Conservation (phyloP, 2,888 invertebrate species). For the Nematopogon swammerdamellus region DNA sequence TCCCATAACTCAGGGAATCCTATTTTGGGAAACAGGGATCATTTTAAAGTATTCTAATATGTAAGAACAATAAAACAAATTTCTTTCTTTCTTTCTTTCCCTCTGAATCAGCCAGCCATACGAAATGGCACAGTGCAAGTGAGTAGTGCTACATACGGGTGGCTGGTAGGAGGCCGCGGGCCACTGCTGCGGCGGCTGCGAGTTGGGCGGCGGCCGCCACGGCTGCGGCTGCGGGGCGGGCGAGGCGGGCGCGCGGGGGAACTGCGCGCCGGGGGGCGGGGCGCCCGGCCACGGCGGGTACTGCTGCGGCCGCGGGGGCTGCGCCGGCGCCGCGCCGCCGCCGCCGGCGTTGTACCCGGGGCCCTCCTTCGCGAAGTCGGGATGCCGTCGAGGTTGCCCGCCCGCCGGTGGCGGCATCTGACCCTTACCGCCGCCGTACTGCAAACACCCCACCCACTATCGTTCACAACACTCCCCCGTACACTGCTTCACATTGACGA, state of each 20-base stretch:
- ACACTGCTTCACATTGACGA: constrained; percentile 1
- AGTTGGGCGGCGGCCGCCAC: constrained; percentile 15
- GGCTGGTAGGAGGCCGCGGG: constrained; percentile 36
- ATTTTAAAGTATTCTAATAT: too few relatives aligned
- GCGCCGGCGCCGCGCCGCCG: constrained; percentile 23
- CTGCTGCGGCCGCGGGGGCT: constrained; percentile 16
- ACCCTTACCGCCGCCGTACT: constrained; percentile 38
- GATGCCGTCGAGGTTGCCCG: constrained; percentile 73
- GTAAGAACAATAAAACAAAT: too few relatives aligned
- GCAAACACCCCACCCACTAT: constrained; percentile 9
- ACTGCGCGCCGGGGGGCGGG: constrained; percentile 20
- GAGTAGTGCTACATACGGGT: constrained; percentile 1
- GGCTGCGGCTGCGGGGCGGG: constrained; percentile 1
- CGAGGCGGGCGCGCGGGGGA: neutral
- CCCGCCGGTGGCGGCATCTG: constrained; percentile 59
- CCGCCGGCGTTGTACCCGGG: constrained; percentile 20
- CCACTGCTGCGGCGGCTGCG: constrained; percentile 25
- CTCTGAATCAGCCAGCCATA: too few relatives aligned
- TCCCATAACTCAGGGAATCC: too few relatives aligned
- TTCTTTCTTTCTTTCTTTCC: too few relatives aligned
- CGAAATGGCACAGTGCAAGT: too few relatives aligned
- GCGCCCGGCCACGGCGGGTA: constrained; percentile 9
- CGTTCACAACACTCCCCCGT: constrained; percentile 10
- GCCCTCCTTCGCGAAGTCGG: constrained; percentile 71
- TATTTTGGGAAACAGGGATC: too few relatives aligned